A percentile compares a stretch with the other conserved stretches of the same genome.
phyloP scores from a whole-genome alignment of 2,888 invertebrate genomes.

The Ophion ventricosus region DNA sequence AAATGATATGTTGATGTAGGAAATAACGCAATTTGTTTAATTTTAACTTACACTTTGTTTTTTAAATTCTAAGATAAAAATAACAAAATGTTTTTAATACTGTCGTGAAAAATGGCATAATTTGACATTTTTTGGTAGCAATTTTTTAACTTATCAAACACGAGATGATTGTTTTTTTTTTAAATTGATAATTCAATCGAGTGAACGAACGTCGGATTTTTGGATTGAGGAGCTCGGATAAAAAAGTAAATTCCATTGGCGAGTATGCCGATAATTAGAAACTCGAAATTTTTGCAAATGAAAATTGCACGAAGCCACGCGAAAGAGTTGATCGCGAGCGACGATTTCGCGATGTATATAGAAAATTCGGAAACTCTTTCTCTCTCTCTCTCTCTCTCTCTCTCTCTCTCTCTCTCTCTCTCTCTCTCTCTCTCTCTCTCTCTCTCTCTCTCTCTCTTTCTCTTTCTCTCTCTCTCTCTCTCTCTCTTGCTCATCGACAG shows the following conservation, averaged over 20 bases:
- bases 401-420: too few species aligned
- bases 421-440: background rate
- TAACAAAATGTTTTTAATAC: background rate
- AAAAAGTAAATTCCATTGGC: background rate
- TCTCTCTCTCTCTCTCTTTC: background rate
- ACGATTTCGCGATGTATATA: constrained; percentile 4
- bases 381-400: background rate
- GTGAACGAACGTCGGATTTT: background rate
- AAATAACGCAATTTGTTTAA: background rate
- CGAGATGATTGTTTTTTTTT: background rate
- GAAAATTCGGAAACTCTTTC: constrained; percentile 31
- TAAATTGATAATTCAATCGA: background rate
- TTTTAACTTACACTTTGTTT: background rate
- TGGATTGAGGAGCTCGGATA: background rate
- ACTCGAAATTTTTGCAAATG: constrained; percentile 5
- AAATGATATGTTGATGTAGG: background rate
- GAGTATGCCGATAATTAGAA: constrained; percentile 1
- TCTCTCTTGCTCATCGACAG: background rate
- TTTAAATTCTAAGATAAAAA: background rate
- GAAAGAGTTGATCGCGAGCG: constrained; percentile 7
- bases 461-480: background rate
- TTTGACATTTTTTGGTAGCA: too few species aligned
- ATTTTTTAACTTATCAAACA: background rate
- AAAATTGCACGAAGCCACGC: constrained; percentile 9
- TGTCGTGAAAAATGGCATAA: background rate